These are phyloP conservation scores for Cyphomyrus plagiostoma DNA, from an alignment of 2,113 vertebrate species.

Conservation along the genomic window DNA sequence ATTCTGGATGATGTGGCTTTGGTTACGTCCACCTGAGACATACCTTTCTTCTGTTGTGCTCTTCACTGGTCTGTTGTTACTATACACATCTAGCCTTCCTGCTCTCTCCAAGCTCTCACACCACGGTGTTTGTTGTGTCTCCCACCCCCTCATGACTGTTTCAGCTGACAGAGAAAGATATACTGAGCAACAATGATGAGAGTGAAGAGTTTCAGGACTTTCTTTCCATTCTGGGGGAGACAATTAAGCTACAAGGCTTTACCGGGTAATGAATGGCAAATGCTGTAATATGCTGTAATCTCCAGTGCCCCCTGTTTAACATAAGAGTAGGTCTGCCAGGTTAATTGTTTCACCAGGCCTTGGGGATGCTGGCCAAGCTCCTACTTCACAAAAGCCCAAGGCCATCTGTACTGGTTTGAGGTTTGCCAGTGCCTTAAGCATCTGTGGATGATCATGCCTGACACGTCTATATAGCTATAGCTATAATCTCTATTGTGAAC, in stretches of 20 bases:
- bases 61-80: neutral
- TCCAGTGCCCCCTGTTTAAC: neutral
- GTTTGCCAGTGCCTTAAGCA: neutral
- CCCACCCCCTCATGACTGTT: constrained; percentile 29
- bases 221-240: constrained; percentile 75
- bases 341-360: neutral
- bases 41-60: neutral
- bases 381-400: neutral
- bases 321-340: neutral
- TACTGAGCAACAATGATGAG: constrained; percentile 79
- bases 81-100: neutral
- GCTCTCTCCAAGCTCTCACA: neutral
- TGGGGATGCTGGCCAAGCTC: neutral
- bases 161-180: constrained; percentile 77
- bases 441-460: neutral
- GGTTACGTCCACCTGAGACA: neutral
- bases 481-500: neutral
- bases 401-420: neutral
- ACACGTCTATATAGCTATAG: neutral
- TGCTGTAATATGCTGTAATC: neutral
- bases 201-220: constrained; percentile 76
- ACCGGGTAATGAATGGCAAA: constrained; percentile 55
- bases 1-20: neutral
- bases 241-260: constrained; percentile 73
- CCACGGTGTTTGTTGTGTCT: neutral